phyloP scores from a whole-genome alignment of 2,888 invertebrate genomes.

The Lasioglossum villosulum region DNA sequence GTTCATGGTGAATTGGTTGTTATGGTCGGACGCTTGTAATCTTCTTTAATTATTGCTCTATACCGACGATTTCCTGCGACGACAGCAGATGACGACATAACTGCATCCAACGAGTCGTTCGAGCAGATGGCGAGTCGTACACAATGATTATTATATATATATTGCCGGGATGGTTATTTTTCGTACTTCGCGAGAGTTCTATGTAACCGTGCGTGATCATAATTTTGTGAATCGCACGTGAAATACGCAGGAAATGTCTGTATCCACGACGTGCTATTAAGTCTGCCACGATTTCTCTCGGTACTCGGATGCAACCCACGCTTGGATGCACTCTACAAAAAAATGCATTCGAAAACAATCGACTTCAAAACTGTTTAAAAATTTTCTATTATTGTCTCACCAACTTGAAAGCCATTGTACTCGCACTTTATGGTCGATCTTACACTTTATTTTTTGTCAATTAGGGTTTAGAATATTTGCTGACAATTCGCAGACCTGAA shows the following conservation, averaged over 20 bases:
- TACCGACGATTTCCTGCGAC: slow-evolving; percentile 36
- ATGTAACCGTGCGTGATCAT: slow-evolving; percentile 49
- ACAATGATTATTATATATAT: not conserved
- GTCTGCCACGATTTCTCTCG: slow-evolving; percentile 24
- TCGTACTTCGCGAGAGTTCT: not conserved
- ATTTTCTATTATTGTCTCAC: not conserved
- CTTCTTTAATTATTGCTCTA: slow-evolving; percentile 49
- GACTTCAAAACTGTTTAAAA: not conserved
- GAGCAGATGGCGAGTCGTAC: slow-evolving; percentile 20
- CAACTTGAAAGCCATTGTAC: not conserved
- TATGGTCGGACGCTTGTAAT: slow-evolving; percentile 38
- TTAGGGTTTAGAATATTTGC: not conserved
- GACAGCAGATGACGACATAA: slow-evolving; percentile 55
- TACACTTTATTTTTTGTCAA: not conserved
- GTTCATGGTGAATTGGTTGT: not conserved
- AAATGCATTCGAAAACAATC: not conserved
- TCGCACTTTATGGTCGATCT: not conserved
- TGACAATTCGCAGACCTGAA: not conserved
- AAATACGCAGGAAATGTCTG: slow-evolving; percentile 39
- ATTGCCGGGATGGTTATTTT: slow-evolving; percentile 15
- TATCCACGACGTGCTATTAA: slow-evolving; percentile 34
- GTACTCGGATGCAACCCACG: not conserved
- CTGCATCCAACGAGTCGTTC: slow-evolving; percentile 43
- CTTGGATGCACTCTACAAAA: not conserved
- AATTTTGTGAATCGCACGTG: slow-evolving; percentile 42